Conservation (phyloP, 2,797 vertebrate species). For the Manis pentadactyla region DNA sequence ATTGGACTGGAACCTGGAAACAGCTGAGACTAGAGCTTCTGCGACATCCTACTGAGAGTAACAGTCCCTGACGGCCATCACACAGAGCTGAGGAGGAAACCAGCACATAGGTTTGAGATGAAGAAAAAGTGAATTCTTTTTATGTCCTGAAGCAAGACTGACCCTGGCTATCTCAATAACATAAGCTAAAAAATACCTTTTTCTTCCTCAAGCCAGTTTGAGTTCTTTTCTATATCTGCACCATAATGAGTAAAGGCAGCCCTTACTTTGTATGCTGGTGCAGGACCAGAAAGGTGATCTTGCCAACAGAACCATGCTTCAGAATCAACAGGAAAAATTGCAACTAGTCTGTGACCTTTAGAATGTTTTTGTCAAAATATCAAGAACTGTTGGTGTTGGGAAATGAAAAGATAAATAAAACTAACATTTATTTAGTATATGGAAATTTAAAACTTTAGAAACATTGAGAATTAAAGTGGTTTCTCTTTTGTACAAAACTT, state of each 20-base stretch:
- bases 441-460: slow-evolving; percentile 49
- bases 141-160: background rate
- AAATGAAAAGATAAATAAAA: background rate
- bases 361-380: background rate
- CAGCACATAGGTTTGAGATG: background rate
- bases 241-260: background rate
- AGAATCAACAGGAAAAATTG: background rate
- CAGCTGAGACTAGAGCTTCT: background rate
- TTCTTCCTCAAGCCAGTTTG: background rate
- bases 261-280: background rate
- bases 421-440: background rate
- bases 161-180: background rate
- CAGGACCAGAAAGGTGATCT: background rate
- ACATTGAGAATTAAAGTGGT: background rate
- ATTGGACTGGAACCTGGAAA: background rate
- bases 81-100: background rate
- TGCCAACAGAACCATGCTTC: background rate
- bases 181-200: background rate
- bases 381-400: background rate
- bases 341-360: background rate
- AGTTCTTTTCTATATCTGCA: background rate
- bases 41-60: background rate
- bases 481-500: background rate
- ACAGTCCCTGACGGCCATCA: background rate
- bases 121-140: background rate